A percentile compares a stretch with the other conserved stretches of the same genome.
Conservation (phyloP, 2,888 invertebrate genomes). For the Brenthis hecate region DNA sequence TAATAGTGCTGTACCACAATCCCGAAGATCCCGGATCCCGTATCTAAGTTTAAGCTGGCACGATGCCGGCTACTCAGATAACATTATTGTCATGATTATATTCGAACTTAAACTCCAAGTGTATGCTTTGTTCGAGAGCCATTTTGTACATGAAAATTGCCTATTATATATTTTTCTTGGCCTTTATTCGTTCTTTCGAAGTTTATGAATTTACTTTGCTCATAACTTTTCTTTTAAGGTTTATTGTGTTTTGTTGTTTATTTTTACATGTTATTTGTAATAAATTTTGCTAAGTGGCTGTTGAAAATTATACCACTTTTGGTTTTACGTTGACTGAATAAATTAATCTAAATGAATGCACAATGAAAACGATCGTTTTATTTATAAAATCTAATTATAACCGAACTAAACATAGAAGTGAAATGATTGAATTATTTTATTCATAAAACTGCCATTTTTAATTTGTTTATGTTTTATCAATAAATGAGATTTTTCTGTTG, state of each 20-base stretch:
- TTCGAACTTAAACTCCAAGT: slow-evolving; percentile 31
- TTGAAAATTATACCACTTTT: slow-evolving; percentile 9
- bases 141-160: slow-evolving; percentile 27
- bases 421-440: no score
- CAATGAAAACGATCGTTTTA: not conserved
- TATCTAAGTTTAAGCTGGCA: slow-evolving; percentile 34
- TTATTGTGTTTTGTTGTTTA: slow-evolving; percentile 23
- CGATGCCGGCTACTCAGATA: slow-evolving; percentile 25
- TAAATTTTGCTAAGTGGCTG: not conserved
- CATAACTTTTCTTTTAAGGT: slow-evolving; percentile 31
- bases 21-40: slow-evolving; percentile 36
- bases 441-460: no score
- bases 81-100: slow-evolving; percentile 34
- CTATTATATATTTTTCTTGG: slow-evolving; percentile 26
- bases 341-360: not conserved
- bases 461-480: no score
- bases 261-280: slow-evolving; percentile 15
- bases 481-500: no score
- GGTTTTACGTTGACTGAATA: slow-evolving; percentile 8
- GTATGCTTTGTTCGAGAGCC: slow-evolving; percentile 27
- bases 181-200: slow-evolving; percentile 24
- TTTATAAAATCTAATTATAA: not conserved
- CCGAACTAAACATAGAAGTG: no score
- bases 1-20: slow-evolving; percentile 42
- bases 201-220: slow-evolving; percentile 29